phyloP scores from a whole-genome alignment of 2,888 invertebrate species.

The Cryptosula pallasiana region DNA sequence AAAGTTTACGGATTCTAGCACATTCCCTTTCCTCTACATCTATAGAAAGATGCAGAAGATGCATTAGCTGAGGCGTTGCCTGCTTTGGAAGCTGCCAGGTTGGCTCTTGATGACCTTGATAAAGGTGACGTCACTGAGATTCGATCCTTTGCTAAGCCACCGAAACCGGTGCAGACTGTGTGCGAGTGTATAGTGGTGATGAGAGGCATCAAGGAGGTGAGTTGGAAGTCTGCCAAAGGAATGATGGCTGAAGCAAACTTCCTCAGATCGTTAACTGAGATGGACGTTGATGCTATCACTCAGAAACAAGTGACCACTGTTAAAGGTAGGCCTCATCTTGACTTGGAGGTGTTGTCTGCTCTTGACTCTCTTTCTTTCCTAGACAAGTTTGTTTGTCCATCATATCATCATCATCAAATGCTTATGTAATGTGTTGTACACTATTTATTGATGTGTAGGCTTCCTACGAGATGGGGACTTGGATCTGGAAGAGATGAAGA shows the following conservation, averaged over 20 bases:
- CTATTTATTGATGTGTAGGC: too few relatives aligned
- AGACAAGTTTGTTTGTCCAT: too few relatives aligned
- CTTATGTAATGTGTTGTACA: too few relatives aligned
- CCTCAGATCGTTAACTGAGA: conserved; percentile 71
- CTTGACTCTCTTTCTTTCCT: too few relatives aligned
- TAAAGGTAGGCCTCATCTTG: conserved; percentile 42
- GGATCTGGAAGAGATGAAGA: conserved; percentile 71
- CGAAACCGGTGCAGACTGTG: conserved; percentile 79
- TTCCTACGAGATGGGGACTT: conserved; percentile 53
- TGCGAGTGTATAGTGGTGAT: conserved; percentile 85
- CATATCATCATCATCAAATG: too few relatives aligned
- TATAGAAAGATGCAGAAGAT: conserved; percentile 68
- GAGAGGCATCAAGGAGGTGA: conserved; percentile 74
- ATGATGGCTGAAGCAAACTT: conserved; percentile 90
- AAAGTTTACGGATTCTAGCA: too few relatives aligned
- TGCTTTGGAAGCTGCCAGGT: conserved; percentile 72
- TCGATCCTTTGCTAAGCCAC: conserved; percentile 80
- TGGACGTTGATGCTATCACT: conserved; percentile 64
- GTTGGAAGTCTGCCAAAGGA: conserved; percentile 83
- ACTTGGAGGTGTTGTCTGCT: too few relatives aligned
- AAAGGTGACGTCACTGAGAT: conserved; percentile 89
- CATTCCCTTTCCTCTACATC: conserved; percentile 14
- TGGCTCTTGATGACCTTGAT: conserved; percentile 75
- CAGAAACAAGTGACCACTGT: conserved; percentile 46
- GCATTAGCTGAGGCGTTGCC: conserved; percentile 76